Percentiles rank a stretch among this genome's conserved stretches.
phyloP scores from a whole-genome alignment of 2,797 vertebrate genomes.

The Eospalax fontanierii region DNA sequence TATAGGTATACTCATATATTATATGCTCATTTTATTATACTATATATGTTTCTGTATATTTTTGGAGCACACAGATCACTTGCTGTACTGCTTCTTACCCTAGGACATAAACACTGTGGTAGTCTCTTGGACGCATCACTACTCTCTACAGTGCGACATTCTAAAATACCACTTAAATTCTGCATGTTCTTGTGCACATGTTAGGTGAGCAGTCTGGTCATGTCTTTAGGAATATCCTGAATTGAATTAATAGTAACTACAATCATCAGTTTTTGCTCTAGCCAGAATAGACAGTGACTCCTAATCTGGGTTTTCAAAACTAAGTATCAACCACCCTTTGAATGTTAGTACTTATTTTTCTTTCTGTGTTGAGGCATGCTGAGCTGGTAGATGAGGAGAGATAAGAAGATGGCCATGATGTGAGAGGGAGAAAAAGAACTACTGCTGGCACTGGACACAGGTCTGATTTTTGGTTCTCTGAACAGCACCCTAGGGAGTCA shows the following conservation, averaged over 20 bases:
- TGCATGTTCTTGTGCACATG: background rate
- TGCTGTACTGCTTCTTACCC: background rate
- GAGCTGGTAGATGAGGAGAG: constrained; percentile 70
- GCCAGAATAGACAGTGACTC: background rate
- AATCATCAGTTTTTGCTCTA: background rate
- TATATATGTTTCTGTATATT: background rate
- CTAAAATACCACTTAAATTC: constrained; percentile 4
- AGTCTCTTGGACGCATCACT: background rate
- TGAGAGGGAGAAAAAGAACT: constrained; percentile 79
- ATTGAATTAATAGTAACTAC: background rate
- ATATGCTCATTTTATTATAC: background rate
- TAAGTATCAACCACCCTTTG: background rate
- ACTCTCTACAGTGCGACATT: background rate
- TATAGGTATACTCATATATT: background rate
- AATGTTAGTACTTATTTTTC: background rate
- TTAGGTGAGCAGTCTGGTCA: background rate
- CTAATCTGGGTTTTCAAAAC: background rate
- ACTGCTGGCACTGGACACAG: constrained; percentile 48
- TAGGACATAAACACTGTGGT: background rate
- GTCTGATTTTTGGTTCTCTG: constrained; percentile 83
- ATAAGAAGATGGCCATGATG: constrained; percentile 49
- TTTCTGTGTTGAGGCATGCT: constrained; percentile 18
- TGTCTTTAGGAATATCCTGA: background rate
- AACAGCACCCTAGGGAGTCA: constrained; percentile 79
- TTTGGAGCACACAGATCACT: background rate